A percentile compares a stretch with the other conserved stretches of the same genome.
Evolutionary conservation across 2,888 invertebrate genomes (phyloP).

Genomic region (Electrophaes corylata): DNA sequence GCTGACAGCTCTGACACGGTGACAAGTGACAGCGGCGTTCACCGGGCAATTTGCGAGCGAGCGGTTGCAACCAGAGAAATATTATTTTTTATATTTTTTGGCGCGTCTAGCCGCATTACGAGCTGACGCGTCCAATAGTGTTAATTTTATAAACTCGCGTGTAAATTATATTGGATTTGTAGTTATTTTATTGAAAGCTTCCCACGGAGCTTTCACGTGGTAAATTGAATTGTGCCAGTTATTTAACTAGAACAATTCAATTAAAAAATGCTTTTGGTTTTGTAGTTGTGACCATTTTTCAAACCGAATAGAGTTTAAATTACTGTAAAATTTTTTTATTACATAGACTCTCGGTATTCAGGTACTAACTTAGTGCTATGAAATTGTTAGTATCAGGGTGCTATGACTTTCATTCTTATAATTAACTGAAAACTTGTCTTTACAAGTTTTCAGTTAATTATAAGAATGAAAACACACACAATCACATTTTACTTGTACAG

Average conservation of each 20-base stretch:
- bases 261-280: not conserved
- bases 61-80: conserved; percentile 56
- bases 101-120: conserved; percentile 38
- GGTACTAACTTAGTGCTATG: too few species aligned
- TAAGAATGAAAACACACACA: too few species aligned
- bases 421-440: too few species aligned
- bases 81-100: conserved; percentile 55
- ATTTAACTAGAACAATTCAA: too few species aligned
- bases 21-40: conserved; percentile 72
- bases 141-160: conserved; percentile 28
- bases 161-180: not conserved
- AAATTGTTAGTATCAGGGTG: too few species aligned
- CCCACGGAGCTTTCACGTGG: not conserved
- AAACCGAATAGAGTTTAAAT: not conserved
- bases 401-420: too few species aligned
- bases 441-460: too few species aligned
- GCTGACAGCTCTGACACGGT: conserved; percentile 61
- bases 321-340: too few species aligned
- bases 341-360: too few species aligned
- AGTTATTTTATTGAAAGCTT: not conserved
- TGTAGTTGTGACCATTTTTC: not conserved
- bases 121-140: conserved; percentile 39
- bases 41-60: conserved; percentile 71
- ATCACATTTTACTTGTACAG: too few species aligned
- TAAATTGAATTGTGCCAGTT: not conserved